Conservation (phyloP, 1,140 invertebrate genomes). For the Papilio aristodemus region DNA sequence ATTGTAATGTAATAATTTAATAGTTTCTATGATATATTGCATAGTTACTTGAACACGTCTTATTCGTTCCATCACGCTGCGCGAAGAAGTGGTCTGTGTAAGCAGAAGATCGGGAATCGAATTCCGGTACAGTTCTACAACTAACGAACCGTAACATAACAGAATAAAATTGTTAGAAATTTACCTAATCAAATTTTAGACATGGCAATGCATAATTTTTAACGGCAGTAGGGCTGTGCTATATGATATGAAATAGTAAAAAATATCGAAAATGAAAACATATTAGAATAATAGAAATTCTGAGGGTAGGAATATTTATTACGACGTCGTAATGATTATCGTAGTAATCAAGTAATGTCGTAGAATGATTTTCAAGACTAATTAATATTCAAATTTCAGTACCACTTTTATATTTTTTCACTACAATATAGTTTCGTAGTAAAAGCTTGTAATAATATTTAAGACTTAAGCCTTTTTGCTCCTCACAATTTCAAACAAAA, state of each 20-base stretch:
- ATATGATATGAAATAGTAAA: slow-evolving; percentile 10
- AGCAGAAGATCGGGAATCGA: slow-evolving; percentile 53
- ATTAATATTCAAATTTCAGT: too few relatives aligned
- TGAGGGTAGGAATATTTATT: background rate
- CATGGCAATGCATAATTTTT: slow-evolving; percentile 52
- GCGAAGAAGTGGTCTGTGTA: slow-evolving; percentile 24
- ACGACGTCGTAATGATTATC: too few relatives aligned
- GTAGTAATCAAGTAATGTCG: too few relatives aligned
- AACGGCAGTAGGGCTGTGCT: slow-evolving; percentile 48
- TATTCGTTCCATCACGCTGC: slow-evolving; percentile 1
- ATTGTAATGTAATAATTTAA: too few relatives aligned
- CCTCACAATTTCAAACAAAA: too few relatives aligned
- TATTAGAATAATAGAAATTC: background rate
- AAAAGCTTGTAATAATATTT: too few relatives aligned
- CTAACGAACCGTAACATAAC: slow-evolving; percentile 64
- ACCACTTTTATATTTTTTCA: too few relatives aligned
- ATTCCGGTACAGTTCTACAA: slow-evolving; percentile 75
- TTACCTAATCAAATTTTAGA: slow-evolving; percentile 62
- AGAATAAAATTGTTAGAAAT: slow-evolving; percentile 70
- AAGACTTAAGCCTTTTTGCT: too few relatives aligned
- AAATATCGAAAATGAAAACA: background rate
- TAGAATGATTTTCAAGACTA: too few relatives aligned
- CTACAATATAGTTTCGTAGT: too few relatives aligned
- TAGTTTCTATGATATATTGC: background rate
- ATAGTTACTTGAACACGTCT: background rate